Percentiles rank a stretch among this genome's conserved stretches.
Conservation (phyloP, 2,888 invertebrate species). For the Carabus problematicus region DNA sequence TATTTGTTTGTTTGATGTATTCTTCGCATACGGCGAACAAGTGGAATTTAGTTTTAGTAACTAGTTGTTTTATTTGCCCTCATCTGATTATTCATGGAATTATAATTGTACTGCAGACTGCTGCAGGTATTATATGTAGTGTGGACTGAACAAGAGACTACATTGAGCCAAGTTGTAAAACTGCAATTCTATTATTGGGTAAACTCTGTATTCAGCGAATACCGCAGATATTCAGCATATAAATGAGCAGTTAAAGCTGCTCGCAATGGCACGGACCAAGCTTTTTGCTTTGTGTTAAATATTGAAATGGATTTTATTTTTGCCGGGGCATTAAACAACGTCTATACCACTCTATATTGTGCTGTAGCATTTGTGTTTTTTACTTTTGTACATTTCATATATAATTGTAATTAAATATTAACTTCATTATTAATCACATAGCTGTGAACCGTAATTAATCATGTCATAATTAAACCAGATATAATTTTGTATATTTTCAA, state of each 20-base stretch:
- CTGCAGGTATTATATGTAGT: slow-evolving; percentile 29
- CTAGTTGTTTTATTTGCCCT: background rate
- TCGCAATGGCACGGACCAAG: slow-evolving; percentile 10
- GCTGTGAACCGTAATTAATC: background rate
- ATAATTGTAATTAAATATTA: background rate
- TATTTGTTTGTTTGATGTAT: too few species aligned
- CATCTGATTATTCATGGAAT: slow-evolving; percentile 36
- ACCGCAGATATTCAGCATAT: slow-evolving; percentile 39
- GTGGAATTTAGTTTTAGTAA: too few species aligned
- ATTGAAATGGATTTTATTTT: slow-evolving; percentile 35
- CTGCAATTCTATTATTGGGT: slow-evolving; percentile 41
- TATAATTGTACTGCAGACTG: slow-evolving; percentile 30
- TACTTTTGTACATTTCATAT: too few species aligned
- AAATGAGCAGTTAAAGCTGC: slow-evolving; percentile 38
- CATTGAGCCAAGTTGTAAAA: slow-evolving; percentile 32
- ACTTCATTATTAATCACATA: too few species aligned
- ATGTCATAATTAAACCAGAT: background rate
- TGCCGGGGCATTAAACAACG: too few species aligned
- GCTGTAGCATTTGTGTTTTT: too few species aligned
- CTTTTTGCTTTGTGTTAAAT: slow-evolving; percentile 33
- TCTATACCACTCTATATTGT: too few species aligned
- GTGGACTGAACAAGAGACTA: background rate
- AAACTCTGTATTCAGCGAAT: slow-evolving; percentile 39
- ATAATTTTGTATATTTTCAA: slow-evolving; percentile 22
- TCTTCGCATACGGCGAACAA: too few species aligned